Evolutionary conservation across 2,797 vertebrate genomes (phyloP), one percentile per base, ranked within the genome.

Genomic region (Eleutherodactylus coqui): DNA sequence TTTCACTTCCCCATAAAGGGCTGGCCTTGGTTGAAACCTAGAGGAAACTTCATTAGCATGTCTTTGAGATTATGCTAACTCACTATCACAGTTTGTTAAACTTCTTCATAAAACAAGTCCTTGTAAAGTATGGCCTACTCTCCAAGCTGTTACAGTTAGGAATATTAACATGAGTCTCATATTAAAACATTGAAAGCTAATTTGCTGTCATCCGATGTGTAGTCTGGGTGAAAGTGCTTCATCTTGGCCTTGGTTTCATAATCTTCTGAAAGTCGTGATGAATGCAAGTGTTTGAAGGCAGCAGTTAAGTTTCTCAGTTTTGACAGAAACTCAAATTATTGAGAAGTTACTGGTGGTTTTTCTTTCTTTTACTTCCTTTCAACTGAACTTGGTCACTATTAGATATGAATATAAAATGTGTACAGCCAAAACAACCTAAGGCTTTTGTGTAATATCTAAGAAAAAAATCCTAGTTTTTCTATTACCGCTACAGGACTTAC

Each of bases 281-380:
- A 92, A 91, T 93, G 94, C 93, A 95, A 93, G 92, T 94, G 94
- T 94, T 92, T 93, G 88, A 92, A 92, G 88, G 91, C 90, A 90
- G 88, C 92, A 92, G 93, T 91, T 91, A 89, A 86, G 91, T 82
- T 87, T 95, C 91, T 94, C 91, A 0, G 79, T 94, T 94, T 95
- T 93, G 94, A 90, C 93, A 91, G 89, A 79, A 84, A 84, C 76
- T 60, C 47, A n/a, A 81, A 62, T 87, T 51, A 53, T 80, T 14
- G 29, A 80, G 45, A 84, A 60, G 69, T 75, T 79, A 38, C 47
- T 83, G 51, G 51, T 47, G 72, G 69, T 38, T 87, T 87, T 84
- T n/a, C 76, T 60, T 16, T 78, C 13, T 32, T 11, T 72, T 38
- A 5, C 47, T 24, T 60, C 76, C 45, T 67, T 84, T 32, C 8